A percentile compares a stretch with the other conserved stretches of the same genome.
These are phyloP conservation scores for Manis javanica DNA, from an alignment of 2,797 vertebrate genomes.

Conservation along the genomic window DNA sequence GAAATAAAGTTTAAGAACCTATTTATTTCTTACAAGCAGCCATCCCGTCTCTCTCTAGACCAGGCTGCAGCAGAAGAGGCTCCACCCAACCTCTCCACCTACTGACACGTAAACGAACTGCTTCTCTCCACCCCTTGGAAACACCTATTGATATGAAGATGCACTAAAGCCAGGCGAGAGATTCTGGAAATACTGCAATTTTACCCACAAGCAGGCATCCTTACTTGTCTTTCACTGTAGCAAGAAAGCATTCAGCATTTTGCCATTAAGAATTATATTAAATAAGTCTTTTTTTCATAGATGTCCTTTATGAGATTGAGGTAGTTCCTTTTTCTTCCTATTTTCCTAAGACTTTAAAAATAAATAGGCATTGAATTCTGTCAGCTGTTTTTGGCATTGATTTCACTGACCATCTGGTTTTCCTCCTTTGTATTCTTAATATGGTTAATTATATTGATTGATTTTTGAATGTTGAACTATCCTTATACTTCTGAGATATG, in stretches of 20 bases:
- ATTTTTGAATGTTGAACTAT: not conserved
- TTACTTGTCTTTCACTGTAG: not conserved
- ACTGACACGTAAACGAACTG: no score
- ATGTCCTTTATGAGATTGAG: not conserved
- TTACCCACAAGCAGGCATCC: not conserved
- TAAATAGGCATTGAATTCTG: not conserved
- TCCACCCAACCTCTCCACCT: no score
- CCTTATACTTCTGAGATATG: not conserved
- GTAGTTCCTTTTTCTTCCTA: not conserved
- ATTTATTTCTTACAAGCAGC: no score
- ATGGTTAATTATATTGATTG: not conserved
- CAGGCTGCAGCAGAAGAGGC: no score
- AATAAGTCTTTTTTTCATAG: not conserved
- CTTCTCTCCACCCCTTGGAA: no score
- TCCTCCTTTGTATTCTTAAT: not conserved
- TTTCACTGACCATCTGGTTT: not conserved
- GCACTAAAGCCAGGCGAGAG: no score
- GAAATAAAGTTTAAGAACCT: no score
- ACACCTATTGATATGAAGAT: no score
- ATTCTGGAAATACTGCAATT: no score
- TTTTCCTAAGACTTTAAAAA: not conserved
- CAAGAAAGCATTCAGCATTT: not conserved
- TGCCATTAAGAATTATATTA: not conserved
- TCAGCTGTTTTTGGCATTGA: not conserved
- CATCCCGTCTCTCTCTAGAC: no score